Evolutionary conservation across 2,888 invertebrate genomes (phyloP).

Genomic region (Lysandra bellargus): DNA sequence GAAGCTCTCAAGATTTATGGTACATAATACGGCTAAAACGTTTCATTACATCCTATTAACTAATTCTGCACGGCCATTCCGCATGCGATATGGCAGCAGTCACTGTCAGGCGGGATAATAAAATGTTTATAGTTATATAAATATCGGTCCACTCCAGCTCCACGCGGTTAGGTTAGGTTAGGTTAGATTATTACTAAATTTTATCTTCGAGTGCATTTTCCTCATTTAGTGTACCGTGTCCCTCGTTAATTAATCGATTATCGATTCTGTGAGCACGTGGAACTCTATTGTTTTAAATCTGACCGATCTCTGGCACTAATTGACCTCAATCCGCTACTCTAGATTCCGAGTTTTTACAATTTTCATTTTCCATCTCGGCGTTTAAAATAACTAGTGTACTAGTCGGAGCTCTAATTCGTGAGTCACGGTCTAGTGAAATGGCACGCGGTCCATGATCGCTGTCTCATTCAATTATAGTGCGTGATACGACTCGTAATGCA

Average conservation of each 20-base stretch:
- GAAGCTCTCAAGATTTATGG: conserved; percentile 3
- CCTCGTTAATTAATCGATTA: conserved; percentile 20
- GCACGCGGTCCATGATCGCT: conserved; percentile 65
- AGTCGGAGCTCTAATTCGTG: conserved; percentile 76
- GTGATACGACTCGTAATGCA: conserved; percentile 67
- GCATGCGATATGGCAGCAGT: neutral
- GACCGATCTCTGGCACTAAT: conserved; percentile 43
- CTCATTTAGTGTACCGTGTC: neutral
- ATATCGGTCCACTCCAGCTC: neutral
- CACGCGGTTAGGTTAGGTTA: neutral
- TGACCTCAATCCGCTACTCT: conserved; percentile 61
- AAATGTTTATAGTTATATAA: conserved; percentile 23
- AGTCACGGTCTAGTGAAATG: conserved; percentile 76
- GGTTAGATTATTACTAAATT: no score
- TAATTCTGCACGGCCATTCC: conserved; percentile 2
- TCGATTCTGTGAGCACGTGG: conserved; percentile 34
- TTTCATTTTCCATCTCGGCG: conserved; percentile 46
- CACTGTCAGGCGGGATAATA: neutral
- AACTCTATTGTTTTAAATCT: conserved; percentile 37
- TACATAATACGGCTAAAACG: neutral
- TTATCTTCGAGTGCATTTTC: conserved; percentile 9
- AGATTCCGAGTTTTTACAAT: conserved; percentile 49
- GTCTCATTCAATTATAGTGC: conserved; percentile 69
- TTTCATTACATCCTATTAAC: conserved; percentile 11
- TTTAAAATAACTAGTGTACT: conserved; percentile 72